phyloP scores from a whole-genome alignment of 2,888 invertebrate genomes.

The Eilema caniola region DNA sequence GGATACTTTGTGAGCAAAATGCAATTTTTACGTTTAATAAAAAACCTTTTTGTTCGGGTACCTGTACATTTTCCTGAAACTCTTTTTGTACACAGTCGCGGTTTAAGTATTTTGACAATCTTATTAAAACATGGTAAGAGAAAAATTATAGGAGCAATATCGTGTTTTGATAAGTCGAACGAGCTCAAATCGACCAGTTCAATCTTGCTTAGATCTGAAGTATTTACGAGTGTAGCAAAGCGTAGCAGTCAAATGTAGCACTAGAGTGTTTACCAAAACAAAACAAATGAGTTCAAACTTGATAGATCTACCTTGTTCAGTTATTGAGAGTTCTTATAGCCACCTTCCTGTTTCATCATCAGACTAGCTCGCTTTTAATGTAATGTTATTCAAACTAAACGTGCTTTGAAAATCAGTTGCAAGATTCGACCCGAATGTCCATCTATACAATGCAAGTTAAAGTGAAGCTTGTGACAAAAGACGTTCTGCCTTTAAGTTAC shows the following conservation, averaged over 20 bases:
- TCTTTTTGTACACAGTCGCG: not conserved
- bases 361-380: no score
- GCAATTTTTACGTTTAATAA: conserved; percentile 14
- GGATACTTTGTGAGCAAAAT: conserved; percentile 9
- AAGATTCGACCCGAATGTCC: no score
- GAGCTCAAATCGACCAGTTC: not conserved
- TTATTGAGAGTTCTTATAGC: no score
- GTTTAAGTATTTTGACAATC: not conserved
- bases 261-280: no score
- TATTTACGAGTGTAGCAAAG: not conserved
- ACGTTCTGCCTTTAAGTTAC: no score
- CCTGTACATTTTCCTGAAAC: not conserved
- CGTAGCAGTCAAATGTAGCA: no score
- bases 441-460: not conserved
- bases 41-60: not conserved
- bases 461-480: not conserved
- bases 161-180: not conserved
- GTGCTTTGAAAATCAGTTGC: no score
- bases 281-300: no score
- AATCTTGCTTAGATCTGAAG: not conserved
- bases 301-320: no score
- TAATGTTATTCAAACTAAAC: no score
- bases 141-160: not conserved
- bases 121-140: not conserved
- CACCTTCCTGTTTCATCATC: no score